Evolutionary conservation across 1,140 invertebrate genomes (phyloP).

Genomic region (Lineus longissimus): DNA sequence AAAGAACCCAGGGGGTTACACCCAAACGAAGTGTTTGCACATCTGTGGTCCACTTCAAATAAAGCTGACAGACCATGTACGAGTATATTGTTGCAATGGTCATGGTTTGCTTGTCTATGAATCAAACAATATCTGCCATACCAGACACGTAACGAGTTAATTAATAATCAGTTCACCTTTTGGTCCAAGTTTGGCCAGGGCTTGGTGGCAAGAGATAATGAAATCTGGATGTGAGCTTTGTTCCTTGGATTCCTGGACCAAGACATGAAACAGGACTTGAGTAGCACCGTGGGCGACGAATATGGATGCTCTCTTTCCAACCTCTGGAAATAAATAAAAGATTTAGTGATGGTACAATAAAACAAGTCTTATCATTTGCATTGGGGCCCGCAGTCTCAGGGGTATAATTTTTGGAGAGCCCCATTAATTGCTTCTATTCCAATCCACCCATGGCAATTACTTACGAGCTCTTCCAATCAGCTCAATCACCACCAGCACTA

Average conservation of each 20-base stretch:
- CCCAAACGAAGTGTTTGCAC: too few relatives aligned
- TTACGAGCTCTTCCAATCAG: constrained; percentile 47
- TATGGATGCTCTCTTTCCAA: constrained; percentile 32
- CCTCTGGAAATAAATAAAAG: constrained; percentile 27
- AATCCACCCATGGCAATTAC: constrained; percentile 12
- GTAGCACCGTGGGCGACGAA: constrained; percentile 43
- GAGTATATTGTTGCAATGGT: too few relatives aligned
- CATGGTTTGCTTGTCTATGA: too few relatives aligned
- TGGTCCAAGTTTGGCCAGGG: constrained; percentile 38
- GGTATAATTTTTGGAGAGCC: too few relatives aligned
- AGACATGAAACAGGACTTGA: constrained; percentile 37
- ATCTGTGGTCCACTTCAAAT: too few relatives aligned
- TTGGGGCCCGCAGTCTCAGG: too few relatives aligned
- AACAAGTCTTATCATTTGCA: too few relatives aligned
- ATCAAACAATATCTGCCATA: background rate
- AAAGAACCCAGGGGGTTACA: too few relatives aligned
- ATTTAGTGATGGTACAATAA: too few relatives aligned
- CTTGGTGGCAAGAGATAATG: constrained; percentile 34
- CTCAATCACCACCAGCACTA: constrained; percentile 38
- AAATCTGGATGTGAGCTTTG: constrained; percentile 31
- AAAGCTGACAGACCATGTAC: too few relatives aligned
- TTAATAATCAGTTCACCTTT: constrained; percentile 46
- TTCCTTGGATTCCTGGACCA: constrained; percentile 35
- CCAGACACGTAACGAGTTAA: background rate
- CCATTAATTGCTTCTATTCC: too few relatives aligned